Conservation (phyloP, 1,140 invertebrate species). For the Mylabris phalerata region DNA sequence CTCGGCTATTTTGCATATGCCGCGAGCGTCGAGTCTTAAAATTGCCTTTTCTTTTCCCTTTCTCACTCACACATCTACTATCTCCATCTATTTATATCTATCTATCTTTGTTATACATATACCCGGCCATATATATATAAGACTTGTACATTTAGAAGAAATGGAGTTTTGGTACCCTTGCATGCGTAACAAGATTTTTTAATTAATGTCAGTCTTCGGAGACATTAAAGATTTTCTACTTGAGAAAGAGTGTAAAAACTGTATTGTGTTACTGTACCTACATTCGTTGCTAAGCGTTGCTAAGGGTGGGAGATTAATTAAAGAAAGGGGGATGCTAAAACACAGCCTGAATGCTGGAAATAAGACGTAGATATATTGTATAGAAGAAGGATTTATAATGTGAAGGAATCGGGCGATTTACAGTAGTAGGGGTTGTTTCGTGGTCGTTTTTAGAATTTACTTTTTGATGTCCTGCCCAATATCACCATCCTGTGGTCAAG, state of each 20-base stretch:
- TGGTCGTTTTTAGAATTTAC: too few relatives aligned
- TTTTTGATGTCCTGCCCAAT: too few relatives aligned
- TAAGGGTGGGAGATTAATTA: constrained; percentile 37
- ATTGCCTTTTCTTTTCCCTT: constrained; percentile 20
- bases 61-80: neutral
- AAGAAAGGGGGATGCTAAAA: constrained; percentile 39
- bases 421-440: too few relatives aligned
- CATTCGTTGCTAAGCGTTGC: constrained; percentile 38
- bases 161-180: constrained; percentile 19
- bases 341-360: constrained; percentile 37
- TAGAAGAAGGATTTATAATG: constrained; percentile 40
- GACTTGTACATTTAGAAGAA: too few relatives aligned
- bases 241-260: constrained; percentile 36
- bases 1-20: constrained; percentile 19
- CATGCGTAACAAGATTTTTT: constrained; percentile 40
- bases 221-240: constrained; percentile 29
- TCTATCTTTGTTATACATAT: too few relatives aligned
- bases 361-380: constrained; percentile 41
- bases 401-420: constrained; percentile 27
- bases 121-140: too few relatives aligned
- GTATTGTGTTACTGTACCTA: constrained; percentile 40
- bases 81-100: too few relatives aligned
- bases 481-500: too few relatives aligned
- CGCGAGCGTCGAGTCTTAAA: constrained; percentile 25
- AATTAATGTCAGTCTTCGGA: constrained; percentile 38